Percentiles rank a stretch among this genome's conserved stretches.
phyloP scores from a whole-genome alignment of 1,140 invertebrate genomes.

The Zaprionus ornatus region DNA sequence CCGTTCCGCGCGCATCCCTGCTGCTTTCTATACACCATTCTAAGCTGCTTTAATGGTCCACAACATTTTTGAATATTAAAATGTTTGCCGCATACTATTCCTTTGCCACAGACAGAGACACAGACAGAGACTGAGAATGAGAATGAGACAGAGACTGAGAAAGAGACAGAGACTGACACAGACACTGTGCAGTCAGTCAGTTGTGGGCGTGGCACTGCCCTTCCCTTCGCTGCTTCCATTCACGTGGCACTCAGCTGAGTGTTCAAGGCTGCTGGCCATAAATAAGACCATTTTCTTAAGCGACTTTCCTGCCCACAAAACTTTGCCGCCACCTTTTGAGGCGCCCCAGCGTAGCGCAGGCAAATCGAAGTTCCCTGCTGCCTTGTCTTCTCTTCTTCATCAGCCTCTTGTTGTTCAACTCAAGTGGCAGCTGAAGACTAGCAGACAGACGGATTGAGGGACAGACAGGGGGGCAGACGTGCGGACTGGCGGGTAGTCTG shows the following conservation, averaged over 20 bases:
- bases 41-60: slow-evolving; percentile 63
- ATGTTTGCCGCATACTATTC: slow-evolving; percentile 45
- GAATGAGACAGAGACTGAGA: not conserved
- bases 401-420: slow-evolving; percentile 2
- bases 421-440: not conserved
- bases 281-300: slow-evolving; percentile 64
- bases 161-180: not conserved
- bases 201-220: not conserved
- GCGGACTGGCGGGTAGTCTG: slow-evolving; percentile 8
- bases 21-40: slow-evolving; percentile 23
- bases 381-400: slow-evolving; percentile 3
- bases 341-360: slow-evolving; percentile 2
- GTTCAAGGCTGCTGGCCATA: slow-evolving; percentile 45
- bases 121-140: not conserved
- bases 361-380: slow-evolving; percentile 37
- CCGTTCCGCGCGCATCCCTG: slow-evolving; percentile 1
- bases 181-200: not conserved
- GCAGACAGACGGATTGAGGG: not conserved
- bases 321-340: slow-evolving; percentile 30
- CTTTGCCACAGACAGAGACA: slow-evolving; percentile 10
- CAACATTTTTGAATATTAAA: slow-evolving; percentile 75
- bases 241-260: slow-evolving; percentile 29
- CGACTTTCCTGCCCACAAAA: slow-evolving; percentile 38
- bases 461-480: not conserved
- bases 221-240: not conserved